These are phyloP conservation scores for Mesembrinibis cayennensis DNA, from an alignment of 2,113 vertebrate species.

Conservation along the genomic window DNA sequence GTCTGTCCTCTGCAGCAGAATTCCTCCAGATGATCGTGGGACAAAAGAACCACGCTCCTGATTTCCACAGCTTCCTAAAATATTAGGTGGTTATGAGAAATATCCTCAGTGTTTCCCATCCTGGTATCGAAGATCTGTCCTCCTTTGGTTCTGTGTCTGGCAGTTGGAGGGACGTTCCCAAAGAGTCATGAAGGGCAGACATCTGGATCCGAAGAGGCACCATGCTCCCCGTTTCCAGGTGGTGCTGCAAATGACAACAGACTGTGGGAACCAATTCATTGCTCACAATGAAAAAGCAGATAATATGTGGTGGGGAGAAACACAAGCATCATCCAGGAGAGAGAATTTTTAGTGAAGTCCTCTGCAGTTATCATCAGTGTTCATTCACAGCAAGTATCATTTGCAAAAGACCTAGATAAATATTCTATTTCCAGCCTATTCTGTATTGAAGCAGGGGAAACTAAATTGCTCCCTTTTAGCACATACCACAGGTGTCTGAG, in stretches of 20 bases:
- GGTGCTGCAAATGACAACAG: not conserved
- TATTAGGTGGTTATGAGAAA: not conserved
- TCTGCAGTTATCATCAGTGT: not conserved
- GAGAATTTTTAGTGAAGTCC: not conserved
- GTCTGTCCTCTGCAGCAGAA: not conserved
- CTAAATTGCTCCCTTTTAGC: not conserved
- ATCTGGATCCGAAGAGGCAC: not conserved
- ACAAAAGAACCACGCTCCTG: not conserved
- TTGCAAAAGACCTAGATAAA: not conserved
- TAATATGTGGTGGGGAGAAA: not conserved
- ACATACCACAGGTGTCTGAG: not conserved
- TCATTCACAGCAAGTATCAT: not conserved
- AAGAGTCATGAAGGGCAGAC: not conserved
- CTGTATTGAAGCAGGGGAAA: not conserved
- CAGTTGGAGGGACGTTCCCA: not conserved
- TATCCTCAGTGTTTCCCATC: not conserved
- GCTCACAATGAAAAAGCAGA: not conserved
- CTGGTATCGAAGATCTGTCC: not conserved
- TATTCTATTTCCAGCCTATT: not conserved
- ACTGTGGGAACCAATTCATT: not conserved
- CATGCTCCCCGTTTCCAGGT: accelerated
- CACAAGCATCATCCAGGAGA: not conserved
- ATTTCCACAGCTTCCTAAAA: not conserved
- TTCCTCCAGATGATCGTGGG: not conserved
- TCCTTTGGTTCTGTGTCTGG: not conserved